These are phyloP conservation scores for Petrocephalus microphthalmus DNA, from an alignment of 2,113 vertebrate genomes.

Conservation along the genomic window DNA sequence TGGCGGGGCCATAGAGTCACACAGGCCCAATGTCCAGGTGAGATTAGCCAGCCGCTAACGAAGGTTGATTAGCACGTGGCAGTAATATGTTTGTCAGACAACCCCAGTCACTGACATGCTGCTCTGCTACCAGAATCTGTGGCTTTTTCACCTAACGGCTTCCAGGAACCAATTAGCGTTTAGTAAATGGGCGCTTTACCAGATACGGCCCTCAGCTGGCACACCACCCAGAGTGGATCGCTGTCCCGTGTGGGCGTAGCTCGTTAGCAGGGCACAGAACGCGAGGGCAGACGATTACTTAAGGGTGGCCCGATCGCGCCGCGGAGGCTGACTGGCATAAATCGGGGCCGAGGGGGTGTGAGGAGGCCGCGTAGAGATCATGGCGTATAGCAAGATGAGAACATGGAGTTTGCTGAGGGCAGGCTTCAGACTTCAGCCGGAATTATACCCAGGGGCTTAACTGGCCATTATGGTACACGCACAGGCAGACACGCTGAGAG, in stretches of 20 bases:
- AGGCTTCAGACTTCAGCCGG: background rate
- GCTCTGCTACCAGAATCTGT: background rate
- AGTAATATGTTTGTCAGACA: slow-evolving; percentile 12
- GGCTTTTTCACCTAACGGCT: background rate
- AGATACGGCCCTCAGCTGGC: background rate
- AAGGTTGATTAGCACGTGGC: slow-evolving; percentile 7
- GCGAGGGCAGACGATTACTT: background rate
- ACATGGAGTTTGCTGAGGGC: background rate
- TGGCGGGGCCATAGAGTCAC: background rate
- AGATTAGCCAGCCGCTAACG: slow-evolving; percentile 8
- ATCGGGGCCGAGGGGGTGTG: background rate
- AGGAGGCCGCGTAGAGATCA: background rate
- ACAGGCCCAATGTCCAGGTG: background rate
- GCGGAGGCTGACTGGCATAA: background rate
- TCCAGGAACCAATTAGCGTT: slow-evolving; percentile 12
- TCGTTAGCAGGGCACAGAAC: background rate
- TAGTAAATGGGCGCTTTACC: background rate
- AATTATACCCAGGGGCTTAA: slow-evolving; percentile 4
- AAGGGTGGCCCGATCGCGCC: background rate
- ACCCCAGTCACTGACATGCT: background rate
- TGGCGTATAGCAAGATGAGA: background rate
- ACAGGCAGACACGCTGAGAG: slow-evolving; percentile 28
- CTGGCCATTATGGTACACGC: slow-evolving; percentile 12
- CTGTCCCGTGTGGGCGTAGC: background rate
- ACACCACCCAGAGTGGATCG: background rate